These are phyloP conservation scores for Prinia subflava DNA, from an alignment of 2,113 vertebrate species.

Conservation along the genomic window DNA sequence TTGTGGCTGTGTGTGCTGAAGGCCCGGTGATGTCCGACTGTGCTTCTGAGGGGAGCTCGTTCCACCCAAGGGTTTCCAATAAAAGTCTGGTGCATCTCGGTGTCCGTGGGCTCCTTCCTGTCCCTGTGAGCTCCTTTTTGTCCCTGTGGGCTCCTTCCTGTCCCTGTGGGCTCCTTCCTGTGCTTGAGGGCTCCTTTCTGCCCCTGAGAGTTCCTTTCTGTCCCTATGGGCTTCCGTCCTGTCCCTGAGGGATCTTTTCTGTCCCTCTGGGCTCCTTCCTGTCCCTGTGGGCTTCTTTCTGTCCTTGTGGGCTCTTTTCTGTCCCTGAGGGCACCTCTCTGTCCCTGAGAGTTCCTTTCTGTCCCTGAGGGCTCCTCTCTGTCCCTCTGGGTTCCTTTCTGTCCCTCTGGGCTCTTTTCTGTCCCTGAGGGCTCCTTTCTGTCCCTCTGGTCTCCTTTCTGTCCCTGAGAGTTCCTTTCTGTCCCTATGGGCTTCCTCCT, in stretches of 20 bases:
- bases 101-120: background rate
- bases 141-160: background rate
- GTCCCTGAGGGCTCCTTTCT: too few species aligned
- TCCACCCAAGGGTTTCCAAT: background rate
- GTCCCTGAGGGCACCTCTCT: too few species aligned
- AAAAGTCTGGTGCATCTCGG: rapidly evolving
- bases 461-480: too few species aligned
- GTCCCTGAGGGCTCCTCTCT: too few species aligned
- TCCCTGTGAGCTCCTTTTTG: background rate
- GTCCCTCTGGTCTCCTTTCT: too few species aligned
- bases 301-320: too few species aligned
- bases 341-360: too few species aligned
- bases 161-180: background rate
- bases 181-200: background rate
- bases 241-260: background rate
- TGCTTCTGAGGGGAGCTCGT: background rate
- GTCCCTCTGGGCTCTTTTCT: too few species aligned
- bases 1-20: background rate
- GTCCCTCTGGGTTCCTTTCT: too few species aligned
- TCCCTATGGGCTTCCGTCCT: background rate
- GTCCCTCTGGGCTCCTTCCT: too few species aligned
- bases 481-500: too few species aligned
- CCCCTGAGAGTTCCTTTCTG: rapidly evolving
- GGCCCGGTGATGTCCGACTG: background rate
- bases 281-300: too few species aligned